Conservation (phyloP, 2,113 vertebrate genomes). For the Acrocephalus kingi region DNA sequence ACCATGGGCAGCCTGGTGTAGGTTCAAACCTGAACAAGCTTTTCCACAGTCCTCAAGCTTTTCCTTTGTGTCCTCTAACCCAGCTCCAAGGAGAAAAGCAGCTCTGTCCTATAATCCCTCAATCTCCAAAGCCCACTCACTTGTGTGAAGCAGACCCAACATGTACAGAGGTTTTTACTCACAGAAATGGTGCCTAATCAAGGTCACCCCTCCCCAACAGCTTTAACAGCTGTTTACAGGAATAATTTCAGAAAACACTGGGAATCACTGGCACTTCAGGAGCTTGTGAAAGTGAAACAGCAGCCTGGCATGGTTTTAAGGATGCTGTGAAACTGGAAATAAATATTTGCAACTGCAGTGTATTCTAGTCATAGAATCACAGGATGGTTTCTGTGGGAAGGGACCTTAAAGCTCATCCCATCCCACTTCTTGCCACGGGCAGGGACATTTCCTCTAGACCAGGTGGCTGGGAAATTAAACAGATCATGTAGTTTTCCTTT, state of each 20-base stretch:
- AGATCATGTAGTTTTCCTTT: background rate
- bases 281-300: background rate
- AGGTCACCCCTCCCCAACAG: background rate
- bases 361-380: background rate
- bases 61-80: background rate
- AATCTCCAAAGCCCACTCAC: background rate
- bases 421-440: background rate
- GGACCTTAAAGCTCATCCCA: background rate
- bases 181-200: rapidly evolving
- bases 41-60: background rate
- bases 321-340: background rate
- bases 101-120: background rate
- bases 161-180: background rate
- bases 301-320: background rate
- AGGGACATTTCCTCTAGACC: background rate
- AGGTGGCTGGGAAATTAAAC: background rate
- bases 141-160: background rate
- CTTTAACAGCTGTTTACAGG: background rate
- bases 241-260: background rate
- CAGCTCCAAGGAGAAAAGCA: background rate
- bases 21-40: background rate
- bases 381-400: background rate
- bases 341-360: background rate
- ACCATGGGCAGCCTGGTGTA: background rate
- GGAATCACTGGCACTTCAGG: background rate